Evolutionary conservation across 1,140 invertebrate species (phyloP), one percentile per base, ranked within the genome.

Genomic region (Olivierus martensii): DNA sequence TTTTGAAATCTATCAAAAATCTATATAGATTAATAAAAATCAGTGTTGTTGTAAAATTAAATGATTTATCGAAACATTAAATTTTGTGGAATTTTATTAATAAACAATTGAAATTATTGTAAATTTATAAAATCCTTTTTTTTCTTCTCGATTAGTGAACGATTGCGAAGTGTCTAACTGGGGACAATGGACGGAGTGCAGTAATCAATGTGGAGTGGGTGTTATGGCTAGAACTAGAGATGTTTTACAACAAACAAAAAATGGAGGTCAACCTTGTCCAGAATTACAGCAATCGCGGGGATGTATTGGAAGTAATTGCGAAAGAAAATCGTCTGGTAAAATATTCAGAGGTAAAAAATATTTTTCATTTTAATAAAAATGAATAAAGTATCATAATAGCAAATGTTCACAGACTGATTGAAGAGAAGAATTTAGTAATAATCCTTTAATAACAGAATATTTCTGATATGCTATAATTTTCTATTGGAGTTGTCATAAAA

Each of bases 121-220:
- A 12, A 46, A 11, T 19, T 37, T 47, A 21, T 15, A n/a, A 35
- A 52, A 14, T 36, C 39, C 21, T 44, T 15, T 15, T 2, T 17
- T 52, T 38, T 46, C 21, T 7, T 48, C 46, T 14, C 63, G n/a
- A n/a, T n/a, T n/a, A 87, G 84, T 85, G 48, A 69, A 79, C 45
- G 83, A 87, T 66, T 87, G 84, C 67, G 72, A 76, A 60, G 82
- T 86, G 39, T 79, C 79, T 19, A 74, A 76, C 10, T 87, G 84
- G 83, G 78, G 77, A 5, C 67, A 75, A 1, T 87, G 84, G 84
- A 79, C 79, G 3, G 71, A 75, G 0, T 87, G 84, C 63, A 79
- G 83, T 65, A 77, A 77, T 2, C 74, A 74, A 49, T 87, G 84
- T 62, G 84, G 84, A 34, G 73, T 77, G 2, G 84, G 84, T 9